phyloP scores from a whole-genome alignment of 2,888 invertebrate genomes.

The Protophormia terraenovae region DNA sequence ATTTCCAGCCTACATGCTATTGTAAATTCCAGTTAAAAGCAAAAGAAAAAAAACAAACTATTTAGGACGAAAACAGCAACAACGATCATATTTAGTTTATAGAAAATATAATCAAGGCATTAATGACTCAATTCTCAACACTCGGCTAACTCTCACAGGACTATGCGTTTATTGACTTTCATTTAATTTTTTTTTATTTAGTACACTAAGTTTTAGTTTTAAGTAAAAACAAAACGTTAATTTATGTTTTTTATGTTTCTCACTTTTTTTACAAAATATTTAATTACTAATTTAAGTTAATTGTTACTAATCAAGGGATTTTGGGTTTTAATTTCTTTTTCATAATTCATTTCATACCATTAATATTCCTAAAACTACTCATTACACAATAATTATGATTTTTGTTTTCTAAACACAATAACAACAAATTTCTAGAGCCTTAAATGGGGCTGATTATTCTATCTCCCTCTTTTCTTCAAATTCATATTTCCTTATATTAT shows the following conservation, averaged over 20 bases:
- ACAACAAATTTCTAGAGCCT: neutral
- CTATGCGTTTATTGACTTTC: slow-evolving; percentile 40
- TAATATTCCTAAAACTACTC: slow-evolving; percentile 25
- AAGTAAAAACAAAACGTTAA: slow-evolving; percentile 16
- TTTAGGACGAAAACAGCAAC: slow-evolving; percentile 64
- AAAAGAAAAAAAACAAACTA: slow-evolving; percentile 23
- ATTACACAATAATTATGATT: slow-evolving; percentile 48
- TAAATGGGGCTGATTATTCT: slow-evolving; percentile 22
- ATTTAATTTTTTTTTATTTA: slow-evolving; percentile 20
- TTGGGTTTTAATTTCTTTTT: slow-evolving; percentile 27
- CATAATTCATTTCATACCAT: neutral
- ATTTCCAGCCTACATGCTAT: neutral
- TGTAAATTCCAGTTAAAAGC: neutral
- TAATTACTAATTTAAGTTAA: slow-evolving; percentile 40
- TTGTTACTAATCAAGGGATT: slow-evolving; percentile 64
- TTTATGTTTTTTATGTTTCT: slow-evolving; percentile 39
- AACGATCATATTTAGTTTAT: slow-evolving; percentile 62
- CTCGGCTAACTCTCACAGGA: slow-evolving; percentile 60
- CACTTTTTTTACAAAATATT: slow-evolving; percentile 33
- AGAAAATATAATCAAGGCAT: slow-evolving; percentile 47
- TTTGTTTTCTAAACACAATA: neutral
- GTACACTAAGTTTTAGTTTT: slow-evolving; percentile 40
- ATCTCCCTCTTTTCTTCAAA: neutral
- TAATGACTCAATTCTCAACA: slow-evolving; percentile 18
- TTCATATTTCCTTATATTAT: neutral